A percentile compares a stretch with the other conserved stretches of the same genome.
phyloP scores from a whole-genome alignment of 2,888 invertebrate genomes.

The Hesperia comma region DNA sequence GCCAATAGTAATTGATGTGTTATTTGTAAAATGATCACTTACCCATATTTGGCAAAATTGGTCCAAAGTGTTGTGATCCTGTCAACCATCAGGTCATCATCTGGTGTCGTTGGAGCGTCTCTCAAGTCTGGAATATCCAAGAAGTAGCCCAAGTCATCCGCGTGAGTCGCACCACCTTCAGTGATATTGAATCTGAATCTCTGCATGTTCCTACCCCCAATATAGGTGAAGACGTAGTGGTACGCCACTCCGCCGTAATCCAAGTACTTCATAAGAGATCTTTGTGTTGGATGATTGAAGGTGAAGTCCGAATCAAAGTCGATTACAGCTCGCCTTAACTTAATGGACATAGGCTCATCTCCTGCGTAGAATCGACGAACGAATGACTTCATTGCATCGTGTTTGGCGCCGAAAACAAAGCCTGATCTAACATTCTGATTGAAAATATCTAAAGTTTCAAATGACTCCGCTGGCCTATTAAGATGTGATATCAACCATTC shows the following conservation, averaged over 20 bases:
- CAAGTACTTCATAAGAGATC: slow-evolving; percentile 53
- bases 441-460: slow-evolving; percentile 44
- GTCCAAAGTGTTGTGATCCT: slow-evolving; percentile 53
- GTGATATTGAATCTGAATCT: slow-evolving; percentile 48
- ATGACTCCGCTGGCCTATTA: slow-evolving; percentile 43
- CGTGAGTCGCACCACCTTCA: slow-evolving; percentile 48
- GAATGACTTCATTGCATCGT: slow-evolving; percentile 45
- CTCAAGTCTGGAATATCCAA: slow-evolving; percentile 46
- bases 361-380: slow-evolving; percentile 61
- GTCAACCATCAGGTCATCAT: slow-evolving; percentile 55
- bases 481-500: slow-evolving; percentile 49
- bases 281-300: slow-evolving; percentile 50
- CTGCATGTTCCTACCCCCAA: slow-evolving; percentile 56
- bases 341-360: slow-evolving; percentile 49
- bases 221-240: slow-evolving; percentile 60
- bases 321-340: slow-evolving; percentile 44
- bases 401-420: neutral
- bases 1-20: no score
- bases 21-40: no score
- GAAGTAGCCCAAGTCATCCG: slow-evolving; percentile 57
- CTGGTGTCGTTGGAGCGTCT: slow-evolving; percentile 41
- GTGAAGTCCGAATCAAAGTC: slow-evolving; percentile 56
- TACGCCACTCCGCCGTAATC: slow-evolving; percentile 50
- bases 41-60: slow-evolving; percentile 51
- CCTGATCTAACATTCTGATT: slow-evolving; percentile 8